These are phyloP conservation scores for Nymphalis io DNA, from an alignment of 1,140 invertebrate genomes.

Conservation along the genomic window DNA sequence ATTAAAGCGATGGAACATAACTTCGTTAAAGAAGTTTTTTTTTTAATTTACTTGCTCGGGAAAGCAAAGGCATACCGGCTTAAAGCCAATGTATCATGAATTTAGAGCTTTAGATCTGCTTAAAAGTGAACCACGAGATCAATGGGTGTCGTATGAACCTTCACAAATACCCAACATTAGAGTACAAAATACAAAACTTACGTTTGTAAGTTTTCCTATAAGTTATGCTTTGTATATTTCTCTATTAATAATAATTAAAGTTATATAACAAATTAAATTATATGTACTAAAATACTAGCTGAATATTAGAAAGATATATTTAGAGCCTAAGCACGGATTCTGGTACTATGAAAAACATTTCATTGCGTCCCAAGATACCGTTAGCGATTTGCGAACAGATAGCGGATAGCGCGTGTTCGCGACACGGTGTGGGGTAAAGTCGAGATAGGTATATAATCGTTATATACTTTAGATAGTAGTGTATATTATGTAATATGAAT, in stretches of 20 bases:
- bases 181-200: no score
- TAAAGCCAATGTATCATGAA: no score
- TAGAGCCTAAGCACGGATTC: slow-evolving; percentile 3
- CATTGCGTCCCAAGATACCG: slow-evolving; percentile 18
- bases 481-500: no score
- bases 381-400: slow-evolving; percentile 15
- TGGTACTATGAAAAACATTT: slow-evolving; percentile 21
- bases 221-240: not conserved
- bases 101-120: no score
- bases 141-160: no score
- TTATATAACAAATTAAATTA: slow-evolving; percentile 31
- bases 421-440: slow-evolving; percentile 9
- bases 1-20: no score
- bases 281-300: not conserved
- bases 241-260: not conserved
- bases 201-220: not conserved
- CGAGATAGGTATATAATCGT: not conserved
- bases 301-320: slow-evolving; percentile 8
- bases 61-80: no score
- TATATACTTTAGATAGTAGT: not conserved
- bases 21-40: no score
- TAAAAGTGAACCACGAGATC: no score
- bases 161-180: no score
- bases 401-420: slow-evolving; percentile 10
- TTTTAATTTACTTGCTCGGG: no score